Evolutionary conservation across 2,888 invertebrate species (phyloP), one percentile per base, ranked within the genome.

Genomic region (Cephus sareptanus): DNA sequence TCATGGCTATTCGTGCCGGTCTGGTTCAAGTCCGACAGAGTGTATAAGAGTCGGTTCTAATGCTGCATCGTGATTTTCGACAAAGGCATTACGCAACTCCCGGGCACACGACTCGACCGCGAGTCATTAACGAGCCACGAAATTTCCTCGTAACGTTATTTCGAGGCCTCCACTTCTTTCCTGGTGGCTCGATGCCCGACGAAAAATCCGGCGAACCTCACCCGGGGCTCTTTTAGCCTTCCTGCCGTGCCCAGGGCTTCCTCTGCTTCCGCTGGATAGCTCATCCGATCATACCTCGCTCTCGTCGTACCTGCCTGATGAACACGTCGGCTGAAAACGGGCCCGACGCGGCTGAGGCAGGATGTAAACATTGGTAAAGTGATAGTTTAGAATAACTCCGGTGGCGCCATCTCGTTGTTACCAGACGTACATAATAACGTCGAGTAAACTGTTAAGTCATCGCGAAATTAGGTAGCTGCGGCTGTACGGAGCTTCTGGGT

Each of bases 111-210:
- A 34, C 71, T 31, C 71, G 9, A 15, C 31, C 9, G 15, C 71
- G 31, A 71, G 71, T 71, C 71, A 23, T 71, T 71, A 71, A 71
- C 71, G 71, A 71, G 33, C 34, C 71, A 31, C 71, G 33, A 34
- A 71, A 71, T 4, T 31, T 40, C 23, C 40, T 71, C 71, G 71
- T 71, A 71, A 71, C 71, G 71, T 34, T 71, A 71, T 71, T 71
- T 71, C 34, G 34, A 71, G 34, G 31, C 71, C 31, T 71, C 71
- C 3, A 1, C 6, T 23, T 71, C 0, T 34, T 71, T 9, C 33
- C 71, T 71, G 71, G 71, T 71, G 12, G 71, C 13, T 15, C 31
- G 71, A 15, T 70, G 71, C 71, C 71, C 71, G 71, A 23, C 4
- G 15, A 34, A 70, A 13, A 71, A 31, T 4, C 11, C 30, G 12